A percentile compares a stretch with the other conserved stretches of the same genome.
phyloP scores from a whole-genome alignment of 2,113 vertebrate genomes.

The Zapus hudsonius region DNA sequence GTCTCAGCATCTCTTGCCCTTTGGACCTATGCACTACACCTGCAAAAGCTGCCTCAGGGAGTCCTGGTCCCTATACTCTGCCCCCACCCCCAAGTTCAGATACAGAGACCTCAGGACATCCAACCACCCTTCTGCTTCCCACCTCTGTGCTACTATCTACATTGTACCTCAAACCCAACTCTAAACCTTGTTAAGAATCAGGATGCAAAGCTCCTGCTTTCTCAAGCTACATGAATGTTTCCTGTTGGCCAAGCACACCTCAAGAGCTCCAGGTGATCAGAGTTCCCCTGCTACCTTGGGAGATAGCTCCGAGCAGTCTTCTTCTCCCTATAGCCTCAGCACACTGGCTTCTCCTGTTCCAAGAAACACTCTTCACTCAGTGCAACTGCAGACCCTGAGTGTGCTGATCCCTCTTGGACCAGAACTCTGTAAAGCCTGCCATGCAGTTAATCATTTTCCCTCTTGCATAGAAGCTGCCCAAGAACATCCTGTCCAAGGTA shows the following conservation, averaged over 20 bases:
- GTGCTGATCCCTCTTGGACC: too few species aligned
- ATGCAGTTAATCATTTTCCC: not conserved
- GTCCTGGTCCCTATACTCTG: not conserved
- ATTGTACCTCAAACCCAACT: not conserved
- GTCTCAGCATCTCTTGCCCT: too few species aligned
- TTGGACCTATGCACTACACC: too few species aligned
- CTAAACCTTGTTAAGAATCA: too few species aligned
- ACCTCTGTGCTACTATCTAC: not conserved
- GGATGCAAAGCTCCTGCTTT: not conserved
- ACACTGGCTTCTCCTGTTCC: not conserved
- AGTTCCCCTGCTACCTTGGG: not conserved
- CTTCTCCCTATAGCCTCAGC: not conserved
- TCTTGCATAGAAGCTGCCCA: too few species aligned
- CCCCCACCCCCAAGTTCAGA: not conserved
- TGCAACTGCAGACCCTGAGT: not conserved
- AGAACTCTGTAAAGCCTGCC: not conserved
- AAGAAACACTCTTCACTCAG: not conserved
- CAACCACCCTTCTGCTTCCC: not conserved
- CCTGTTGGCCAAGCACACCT: not conserved
- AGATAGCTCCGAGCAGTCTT: not conserved
- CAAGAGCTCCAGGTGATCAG: not conserved
- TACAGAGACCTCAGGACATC: not conserved
- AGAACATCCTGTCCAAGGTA: not conserved
- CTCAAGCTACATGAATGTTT: not conserved
- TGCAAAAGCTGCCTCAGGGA: not conserved